Conservation (phyloP, 2,113 vertebrate species). For the Scolopax mira region DNA sequence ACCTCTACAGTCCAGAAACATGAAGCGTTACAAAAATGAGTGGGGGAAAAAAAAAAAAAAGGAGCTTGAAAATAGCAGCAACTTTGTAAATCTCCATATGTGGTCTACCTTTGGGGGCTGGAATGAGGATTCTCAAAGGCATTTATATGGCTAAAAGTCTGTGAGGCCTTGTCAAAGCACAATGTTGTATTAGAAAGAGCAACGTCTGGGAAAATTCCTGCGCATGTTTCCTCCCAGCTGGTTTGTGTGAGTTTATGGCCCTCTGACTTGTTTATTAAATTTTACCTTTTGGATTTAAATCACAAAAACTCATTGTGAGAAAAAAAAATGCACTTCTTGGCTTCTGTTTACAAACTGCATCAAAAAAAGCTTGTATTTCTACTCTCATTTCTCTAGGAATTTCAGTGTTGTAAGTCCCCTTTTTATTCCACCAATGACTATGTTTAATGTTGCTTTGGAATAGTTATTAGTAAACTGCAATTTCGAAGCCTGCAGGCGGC, state of each 20-base stretch:
- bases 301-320: not conserved
- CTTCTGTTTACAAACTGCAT: not conserved
- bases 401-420: not conserved
- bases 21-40: not conserved
- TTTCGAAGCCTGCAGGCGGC: slow-evolving; percentile 45
- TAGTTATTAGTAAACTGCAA: not conserved
- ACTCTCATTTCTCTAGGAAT: not conserved
- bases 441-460: not conserved
- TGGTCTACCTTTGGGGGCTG: not conserved
- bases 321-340: not conserved
- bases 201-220: not conserved
- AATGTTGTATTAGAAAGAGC: not conserved
- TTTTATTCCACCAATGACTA: not conserved
- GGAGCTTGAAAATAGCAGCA: not conserved
- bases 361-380: rapidly evolving
- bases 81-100: not conserved
- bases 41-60: rapidly evolving
- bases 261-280: not conserved
- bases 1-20: not conserved
- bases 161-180: not conserved
- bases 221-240: not conserved
- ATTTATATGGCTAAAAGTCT: not conserved
- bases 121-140: not conserved
- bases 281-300: not conserved
- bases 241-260: not conserved